Evolutionary conservation across 1,140 invertebrate species (phyloP).

Genomic region (Vanessa tameamea): DNA sequence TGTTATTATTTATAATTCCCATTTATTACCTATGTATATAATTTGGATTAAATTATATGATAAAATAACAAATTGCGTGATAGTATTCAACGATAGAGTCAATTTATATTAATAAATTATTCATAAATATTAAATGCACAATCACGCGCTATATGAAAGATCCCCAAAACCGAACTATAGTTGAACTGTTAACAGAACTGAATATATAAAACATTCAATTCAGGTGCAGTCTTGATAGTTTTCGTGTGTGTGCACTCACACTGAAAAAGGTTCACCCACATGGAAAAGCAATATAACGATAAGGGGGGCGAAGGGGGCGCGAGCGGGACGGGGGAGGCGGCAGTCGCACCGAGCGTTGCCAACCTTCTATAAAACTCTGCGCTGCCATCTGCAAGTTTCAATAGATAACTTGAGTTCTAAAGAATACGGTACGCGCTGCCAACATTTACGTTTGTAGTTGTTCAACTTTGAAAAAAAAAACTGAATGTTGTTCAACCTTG

Average conservation of each 20-base stretch:
- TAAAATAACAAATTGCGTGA: too few relatives aligned
- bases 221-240: constrained; percentile 31
- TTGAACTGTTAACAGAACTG: neutral
- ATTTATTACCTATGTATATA: too few relatives aligned
- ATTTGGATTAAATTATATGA: too few relatives aligned
- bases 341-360: constrained; percentile 50
- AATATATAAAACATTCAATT: constrained; percentile 10
- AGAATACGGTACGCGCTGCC: constrained; percentile 70
- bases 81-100: too few relatives aligned
- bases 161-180: neutral
- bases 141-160: neutral
- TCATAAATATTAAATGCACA: too few relatives aligned
- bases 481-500: constrained; percentile 71
- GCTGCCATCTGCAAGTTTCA: constrained; percentile 79
- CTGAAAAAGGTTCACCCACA: constrained; percentile 48
- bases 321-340: constrained; percentile 38
- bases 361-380: constrained; percentile 74
- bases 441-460: constrained; percentile 63
- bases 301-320: constrained; percentile 30
- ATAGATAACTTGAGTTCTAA: constrained; percentile 76
- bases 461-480: constrained; percentile 47
- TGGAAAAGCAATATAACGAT: constrained; percentile 31
- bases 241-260: constrained; percentile 58
- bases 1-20: too few relatives aligned
- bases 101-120: too few relatives aligned